Percentiles rank a stretch among this genome's conserved stretches.
Evolutionary conservation across 2,113 vertebrate genomes (phyloP).

Genomic region (Trichechus manatus): DNA sequence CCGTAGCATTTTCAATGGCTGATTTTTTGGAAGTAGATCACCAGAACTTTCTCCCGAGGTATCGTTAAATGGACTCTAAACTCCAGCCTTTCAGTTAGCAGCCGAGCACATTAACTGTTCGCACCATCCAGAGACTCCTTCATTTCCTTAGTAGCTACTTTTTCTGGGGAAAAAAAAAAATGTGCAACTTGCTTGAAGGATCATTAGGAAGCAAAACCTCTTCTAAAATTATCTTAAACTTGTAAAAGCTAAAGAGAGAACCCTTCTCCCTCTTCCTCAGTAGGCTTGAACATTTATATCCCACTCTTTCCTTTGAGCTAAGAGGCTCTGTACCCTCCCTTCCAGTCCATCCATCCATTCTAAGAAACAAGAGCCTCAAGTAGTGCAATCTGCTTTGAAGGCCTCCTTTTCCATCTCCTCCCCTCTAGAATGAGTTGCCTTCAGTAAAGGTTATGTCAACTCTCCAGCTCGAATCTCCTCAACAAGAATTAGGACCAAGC

Average conservation of each 20-base stretch:
- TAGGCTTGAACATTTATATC: neutral
- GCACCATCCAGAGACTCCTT: neutral
- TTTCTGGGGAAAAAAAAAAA: neutral
- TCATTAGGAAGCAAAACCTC: slow-evolving; percentile 6
- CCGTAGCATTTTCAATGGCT: neutral
- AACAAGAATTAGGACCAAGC: neutral
- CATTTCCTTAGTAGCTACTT: neutral
- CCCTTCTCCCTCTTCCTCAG: neutral
- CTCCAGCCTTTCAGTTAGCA: too few species aligned
- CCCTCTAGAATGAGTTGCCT: neutral
- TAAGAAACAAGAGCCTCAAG: neutral
- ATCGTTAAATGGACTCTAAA: too few species aligned
- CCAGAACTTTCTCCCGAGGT: too few species aligned
- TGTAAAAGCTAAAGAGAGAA: neutral
- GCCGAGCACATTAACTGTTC: too few species aligned
- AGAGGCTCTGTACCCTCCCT: neutral
- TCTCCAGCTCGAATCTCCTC: neutral
- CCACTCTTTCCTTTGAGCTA: neutral
- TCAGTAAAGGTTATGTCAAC: neutral
- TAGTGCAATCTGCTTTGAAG: neutral
- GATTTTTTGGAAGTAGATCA: too few species aligned
- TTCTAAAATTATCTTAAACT: neutral
- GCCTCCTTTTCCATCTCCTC: neutral
- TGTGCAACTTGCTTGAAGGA: neutral
- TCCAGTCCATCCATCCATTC: neutral